Evolutionary conservation across 2,113 vertebrate species (phyloP).

Genomic region (Scatophagus argus): DNA sequence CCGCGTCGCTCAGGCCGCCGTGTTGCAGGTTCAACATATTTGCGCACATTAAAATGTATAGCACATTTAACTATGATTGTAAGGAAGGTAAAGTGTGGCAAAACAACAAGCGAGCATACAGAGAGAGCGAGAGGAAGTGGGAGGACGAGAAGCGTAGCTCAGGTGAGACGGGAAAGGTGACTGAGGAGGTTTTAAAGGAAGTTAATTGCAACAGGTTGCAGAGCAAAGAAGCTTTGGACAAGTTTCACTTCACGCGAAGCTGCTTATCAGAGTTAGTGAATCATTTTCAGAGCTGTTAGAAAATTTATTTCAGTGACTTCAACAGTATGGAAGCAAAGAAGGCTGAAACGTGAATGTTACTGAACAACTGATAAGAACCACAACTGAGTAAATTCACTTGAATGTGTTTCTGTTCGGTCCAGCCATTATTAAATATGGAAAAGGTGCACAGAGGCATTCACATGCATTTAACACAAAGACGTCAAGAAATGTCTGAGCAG

Average conservation of each 20-base stretch:
- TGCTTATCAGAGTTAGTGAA: conserved; percentile 10
- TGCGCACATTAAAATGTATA: conserved; percentile 85
- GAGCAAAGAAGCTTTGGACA: conserved; percentile 10
- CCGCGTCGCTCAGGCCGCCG: conserved; percentile 76
- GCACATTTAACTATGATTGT: not conserved
- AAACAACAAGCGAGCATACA: not conserved
- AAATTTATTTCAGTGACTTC: conserved; percentile 24
- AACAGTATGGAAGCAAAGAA: conserved; percentile 19
- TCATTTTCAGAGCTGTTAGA: conserved; percentile 27
- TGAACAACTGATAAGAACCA: not conserved
- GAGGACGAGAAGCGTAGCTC: not conserved
- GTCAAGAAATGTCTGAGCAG: too few relatives aligned
- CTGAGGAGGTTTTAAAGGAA: conserved; percentile 13
- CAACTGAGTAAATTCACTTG: not conserved
- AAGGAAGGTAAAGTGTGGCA: conserved; percentile 12
- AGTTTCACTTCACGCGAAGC: conserved; percentile 54
- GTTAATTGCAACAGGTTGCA: conserved; percentile 57
- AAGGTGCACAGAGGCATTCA: not conserved
- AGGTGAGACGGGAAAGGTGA: not conserved
- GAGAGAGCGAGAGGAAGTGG: conserved; percentile 17
- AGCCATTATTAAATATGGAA: not conserved
- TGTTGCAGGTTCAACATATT: conserved; percentile 96
- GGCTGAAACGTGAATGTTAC: not conserved
- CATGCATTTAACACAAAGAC: too few relatives aligned
- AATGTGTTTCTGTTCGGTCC: not conserved